Evolutionary conservation across 2,797 vertebrate genomes (phyloP), one percentile per base, ranked within the genome.

Genomic region (Moxostoma hubbsi): DNA sequence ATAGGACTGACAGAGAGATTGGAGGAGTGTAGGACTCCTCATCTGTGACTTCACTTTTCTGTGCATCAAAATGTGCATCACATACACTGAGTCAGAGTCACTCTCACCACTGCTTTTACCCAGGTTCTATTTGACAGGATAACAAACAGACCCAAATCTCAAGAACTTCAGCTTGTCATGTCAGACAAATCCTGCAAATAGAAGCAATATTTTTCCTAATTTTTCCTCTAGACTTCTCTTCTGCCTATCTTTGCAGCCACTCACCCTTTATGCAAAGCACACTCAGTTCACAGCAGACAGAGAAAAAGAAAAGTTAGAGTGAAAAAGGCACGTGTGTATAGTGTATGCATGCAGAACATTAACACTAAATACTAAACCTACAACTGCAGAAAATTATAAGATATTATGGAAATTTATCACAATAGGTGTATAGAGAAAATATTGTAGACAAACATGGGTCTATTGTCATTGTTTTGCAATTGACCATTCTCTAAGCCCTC

Each of bases 31-130:
- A 45, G 49, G 55, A 67, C 46, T 68, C 1, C 59, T 81, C 59
- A n/a, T 70, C 65, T 18, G 45, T 58, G 54, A 65, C 51, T 54
- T 59, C 15, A 66, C 51, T 16, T 46, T 53, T 55, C 24, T 75
- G 59, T 79, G 71, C 61, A 67, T 75, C 81, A 67, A 76, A 73
- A 24, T 5, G 47, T n/a, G 43, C n/a, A 55, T 51, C 50, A 70
- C 68, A 66, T 36, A 66, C 46, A 65, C 50, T 69, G 49, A 64
- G 15, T 24, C 16, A 58, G 9, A 79, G 54, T 53, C 7, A 49
- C 45, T 46, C 53, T 72, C 13, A 49, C 67, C 59, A 75, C 4
- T 49, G 43, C 9, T 54, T 59, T 53, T 7, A 43, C 61, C 58
- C 51, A 47, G 43, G 36, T 53, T 62, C 50, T 46, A 53, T 55